phyloP scores from a whole-genome alignment of 2,888 invertebrate species.

The Nomada lathburiana region DNA sequence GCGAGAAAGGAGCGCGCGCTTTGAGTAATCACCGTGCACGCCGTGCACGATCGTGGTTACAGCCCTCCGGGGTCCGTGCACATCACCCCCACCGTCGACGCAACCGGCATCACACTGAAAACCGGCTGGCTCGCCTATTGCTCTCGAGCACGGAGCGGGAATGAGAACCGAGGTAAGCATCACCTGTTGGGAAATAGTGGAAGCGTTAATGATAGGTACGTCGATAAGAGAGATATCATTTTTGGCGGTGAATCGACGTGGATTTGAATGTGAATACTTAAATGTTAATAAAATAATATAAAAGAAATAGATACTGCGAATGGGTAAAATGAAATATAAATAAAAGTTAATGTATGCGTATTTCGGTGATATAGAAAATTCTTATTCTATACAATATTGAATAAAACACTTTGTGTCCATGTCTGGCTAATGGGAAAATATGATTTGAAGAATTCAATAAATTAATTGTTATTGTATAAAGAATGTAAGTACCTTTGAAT shows the following conservation, averaged over 20 bases:
- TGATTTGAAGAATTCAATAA: background rate
- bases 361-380: background rate
- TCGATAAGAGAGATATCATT: background rate
- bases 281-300: background rate
- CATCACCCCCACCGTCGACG: constrained; percentile 74
- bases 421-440: background rate
- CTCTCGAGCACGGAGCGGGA: constrained; percentile 40
- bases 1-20: constrained; percentile 43
- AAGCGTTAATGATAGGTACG: background rate
- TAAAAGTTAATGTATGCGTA: background rate
- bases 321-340: background rate
- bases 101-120: constrained; percentile 77
- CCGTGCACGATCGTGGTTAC: constrained; percentile 53
- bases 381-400: background rate
- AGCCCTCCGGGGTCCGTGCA: constrained; percentile 58
- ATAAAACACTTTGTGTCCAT: background rate
- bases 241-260: background rate
- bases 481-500: background rate
- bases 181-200: background rate
- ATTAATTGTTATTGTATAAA: no score
- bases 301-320: background rate
- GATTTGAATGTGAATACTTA: constrained; percentile 1
- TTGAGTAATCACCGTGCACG: constrained; percentile 44
- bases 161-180: background rate
- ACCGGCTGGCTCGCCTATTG: constrained; percentile 47